Base-by-base conservation (phyloP, 1,140 invertebrate genomes). In the Atta texana region DNA sequence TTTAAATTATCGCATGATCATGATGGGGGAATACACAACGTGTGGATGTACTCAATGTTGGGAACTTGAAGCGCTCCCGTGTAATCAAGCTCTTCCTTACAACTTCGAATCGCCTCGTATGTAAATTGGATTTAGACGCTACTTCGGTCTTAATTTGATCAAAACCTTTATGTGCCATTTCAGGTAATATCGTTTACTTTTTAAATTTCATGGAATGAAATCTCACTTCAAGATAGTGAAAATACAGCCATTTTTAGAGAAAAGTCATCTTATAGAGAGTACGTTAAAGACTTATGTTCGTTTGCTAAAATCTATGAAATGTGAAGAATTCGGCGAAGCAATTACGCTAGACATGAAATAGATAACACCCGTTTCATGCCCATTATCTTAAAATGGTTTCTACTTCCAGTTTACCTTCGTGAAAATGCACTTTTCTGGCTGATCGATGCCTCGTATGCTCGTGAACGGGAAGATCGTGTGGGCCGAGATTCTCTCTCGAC, bases 401-500 rank as follows among this genome's bases (percentile, higher is more conserved):
- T 24, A 24, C 10, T 44, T 21, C 24, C 16, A 12, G 31, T 72
- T 82, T 94, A 94, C 93, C 93, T 93, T 93, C 91, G 85, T 90
- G 87, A 85, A 92, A 92, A 81, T 91, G 92, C 86, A 94, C 92
- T 90, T 93, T 95, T 92, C 94, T 93, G n/a, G 80, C 72, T 51
- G 91, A 91, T 44, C 93, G 91, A 76, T 91, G 92, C 69, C 91
- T 92, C 18, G 89, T 90, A 49, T 94, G 91, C 71, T 94, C 92
- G 71, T 94, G 90, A 63, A 93, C 57, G 21, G 93, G 92, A 1
- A 95, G 92, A 90, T 96, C 95, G 89, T 95, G 92, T 53, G 94
- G 94, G 6, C 95, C 95, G 53, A 96, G 94, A 91, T 96, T 96
- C 92, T 96, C 96, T 64, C 95, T 94, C 28, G 96, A 96, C 89